phyloP scores from a whole-genome alignment of 2,113 vertebrate genomes.

The Tursiops truncatus region DNA sequence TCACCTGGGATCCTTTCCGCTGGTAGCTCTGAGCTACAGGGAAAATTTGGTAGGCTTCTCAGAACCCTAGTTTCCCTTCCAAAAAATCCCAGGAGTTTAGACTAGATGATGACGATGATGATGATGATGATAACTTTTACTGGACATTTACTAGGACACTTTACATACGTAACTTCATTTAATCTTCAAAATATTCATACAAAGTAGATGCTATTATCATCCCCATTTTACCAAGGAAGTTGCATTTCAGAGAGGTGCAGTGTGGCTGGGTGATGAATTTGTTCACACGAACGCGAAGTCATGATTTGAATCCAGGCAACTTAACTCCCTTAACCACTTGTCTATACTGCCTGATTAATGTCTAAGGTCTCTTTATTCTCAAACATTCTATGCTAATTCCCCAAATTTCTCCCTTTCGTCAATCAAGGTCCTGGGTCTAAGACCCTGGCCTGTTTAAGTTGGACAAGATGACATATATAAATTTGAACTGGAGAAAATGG shows the following conservation, averaged over 20 bases:
- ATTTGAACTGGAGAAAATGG: neutral
- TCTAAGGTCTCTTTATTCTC: neutral
- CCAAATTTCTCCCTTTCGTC: slow-evolving; percentile 13
- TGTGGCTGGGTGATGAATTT: neutral
- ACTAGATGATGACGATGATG: neutral
- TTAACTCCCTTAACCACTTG: neutral
- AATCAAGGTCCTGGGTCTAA: neutral
- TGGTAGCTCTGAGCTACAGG: neutral
- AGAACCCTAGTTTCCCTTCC: neutral
- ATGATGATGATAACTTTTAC: neutral
- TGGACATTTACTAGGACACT: neutral
- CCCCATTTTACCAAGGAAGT: neutral
- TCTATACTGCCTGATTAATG: neutral
- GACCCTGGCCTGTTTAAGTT: neutral
- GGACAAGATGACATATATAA: neutral
- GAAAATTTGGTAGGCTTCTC: neutral
- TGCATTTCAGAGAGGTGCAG: neutral
- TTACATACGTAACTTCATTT: neutral
- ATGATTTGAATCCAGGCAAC: neutral
- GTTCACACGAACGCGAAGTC: neutral
- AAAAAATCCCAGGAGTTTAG: neutral
- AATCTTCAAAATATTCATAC: neutral
- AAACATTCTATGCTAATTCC: neutral
- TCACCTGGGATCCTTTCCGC: neutral
- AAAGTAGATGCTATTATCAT: neutral